These are phyloP conservation scores for Leptoclinus maculatus DNA, from an alignment of 2,797 vertebrate species.

Conservation along the genomic window DNA sequence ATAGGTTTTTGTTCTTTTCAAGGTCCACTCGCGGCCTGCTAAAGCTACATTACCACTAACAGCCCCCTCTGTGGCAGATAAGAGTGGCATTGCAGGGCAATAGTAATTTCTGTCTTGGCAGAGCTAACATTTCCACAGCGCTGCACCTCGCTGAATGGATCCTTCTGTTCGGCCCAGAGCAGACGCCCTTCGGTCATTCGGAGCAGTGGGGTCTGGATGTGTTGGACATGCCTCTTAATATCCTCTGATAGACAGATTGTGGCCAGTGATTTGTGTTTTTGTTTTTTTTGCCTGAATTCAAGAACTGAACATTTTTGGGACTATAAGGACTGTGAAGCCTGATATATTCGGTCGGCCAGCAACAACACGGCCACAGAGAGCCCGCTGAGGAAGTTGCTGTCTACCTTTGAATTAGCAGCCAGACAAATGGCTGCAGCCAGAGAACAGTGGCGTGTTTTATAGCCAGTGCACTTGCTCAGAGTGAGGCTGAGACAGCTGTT, in stretches of 20 bases:
- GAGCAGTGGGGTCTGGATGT: slow-evolving; percentile 53
- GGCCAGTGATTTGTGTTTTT: not conserved
- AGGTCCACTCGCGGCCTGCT: slow-evolving; percentile 44
- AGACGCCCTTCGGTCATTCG: slow-evolving; percentile 64
- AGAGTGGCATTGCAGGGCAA: slow-evolving; percentile 69
- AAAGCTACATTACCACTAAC: slow-evolving; percentile 44
- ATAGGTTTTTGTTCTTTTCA: slow-evolving; percentile 18
- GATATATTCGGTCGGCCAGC: slow-evolving; percentile 17
- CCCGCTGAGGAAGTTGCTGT: slow-evolving; percentile 60
- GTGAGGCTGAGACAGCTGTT: slow-evolving; percentile 66
- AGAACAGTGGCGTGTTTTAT: slow-evolving; percentile 68
- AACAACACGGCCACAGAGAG: slow-evolving; percentile 23
- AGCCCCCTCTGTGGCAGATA: slow-evolving; percentile 66
- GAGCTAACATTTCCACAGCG: slow-evolving; percentile 74
- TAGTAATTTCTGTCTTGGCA: slow-evolving; percentile 76
- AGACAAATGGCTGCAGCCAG: slow-evolving; percentile 61
- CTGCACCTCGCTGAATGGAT: slow-evolving; percentile 71
- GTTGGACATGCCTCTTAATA: slow-evolving; percentile 48
- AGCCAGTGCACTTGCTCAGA: slow-evolving; percentile 64
- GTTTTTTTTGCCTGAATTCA: not conserved
- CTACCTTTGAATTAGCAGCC: slow-evolving; percentile 62
- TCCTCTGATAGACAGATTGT: slow-evolving; percentile 17
- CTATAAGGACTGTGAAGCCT: not conserved
- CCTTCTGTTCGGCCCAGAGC: slow-evolving; percentile 72
- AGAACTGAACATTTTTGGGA: slow-evolving; percentile 1